These are phyloP conservation scores for Ochropleura plecta DNA, from an alignment of 2,888 invertebrate species.

Conservation along the genomic window DNA sequence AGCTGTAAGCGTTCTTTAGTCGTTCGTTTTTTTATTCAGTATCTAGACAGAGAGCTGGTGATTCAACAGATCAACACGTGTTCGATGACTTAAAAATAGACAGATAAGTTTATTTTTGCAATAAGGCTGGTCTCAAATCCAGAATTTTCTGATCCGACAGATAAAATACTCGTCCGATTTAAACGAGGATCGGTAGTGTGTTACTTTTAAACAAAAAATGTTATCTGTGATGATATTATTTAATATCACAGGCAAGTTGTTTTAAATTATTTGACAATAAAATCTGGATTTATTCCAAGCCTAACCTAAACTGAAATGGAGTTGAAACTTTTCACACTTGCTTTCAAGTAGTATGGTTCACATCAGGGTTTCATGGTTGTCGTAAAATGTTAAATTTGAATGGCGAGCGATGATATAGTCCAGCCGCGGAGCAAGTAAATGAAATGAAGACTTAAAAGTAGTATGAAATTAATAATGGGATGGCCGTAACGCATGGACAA, in stretches of 20 bases:
- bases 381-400: conserved; percentile 9
- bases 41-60: background rate
- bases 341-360: conserved; percentile 54
- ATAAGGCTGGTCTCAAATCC: conserved; percentile 10
- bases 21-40: too few species aligned
- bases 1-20: background rate
- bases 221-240: background rate
- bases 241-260: background rate
- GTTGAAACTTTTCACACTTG: conserved; percentile 67
- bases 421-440: background rate
- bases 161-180: conserved; percentile 5
- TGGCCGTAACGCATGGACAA: background rate
- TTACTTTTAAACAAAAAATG: background rate
- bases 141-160: background rate
- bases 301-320: conserved; percentile 74
- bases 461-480: background rate
- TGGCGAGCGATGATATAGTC: background rate
- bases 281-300: conserved; percentile 50
- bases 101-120: conserved; percentile 20
- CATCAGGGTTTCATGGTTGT: conserved; percentile 25
- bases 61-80: conserved; percentile 4
- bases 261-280: background rate
- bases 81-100: conserved; percentile 16
- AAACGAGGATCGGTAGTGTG: background rate
- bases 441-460: background rate